Conservation (phyloP, 2,113 vertebrate genomes). For the Jacana jacana region DNA sequence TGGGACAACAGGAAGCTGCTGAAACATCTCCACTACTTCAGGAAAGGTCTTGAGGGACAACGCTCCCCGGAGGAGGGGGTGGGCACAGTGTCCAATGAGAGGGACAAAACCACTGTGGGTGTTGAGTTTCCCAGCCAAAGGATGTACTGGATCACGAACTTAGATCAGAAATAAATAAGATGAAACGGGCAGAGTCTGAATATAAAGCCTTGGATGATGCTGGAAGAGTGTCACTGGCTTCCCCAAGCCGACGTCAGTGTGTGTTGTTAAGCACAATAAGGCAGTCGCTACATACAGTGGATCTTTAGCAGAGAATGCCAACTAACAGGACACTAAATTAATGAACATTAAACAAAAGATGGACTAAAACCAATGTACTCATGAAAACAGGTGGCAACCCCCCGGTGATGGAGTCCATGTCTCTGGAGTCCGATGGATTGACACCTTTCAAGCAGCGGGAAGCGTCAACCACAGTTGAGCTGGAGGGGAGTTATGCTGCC, state of each 20-base stretch:
- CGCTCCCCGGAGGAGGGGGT: not conserved
- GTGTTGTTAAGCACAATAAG: constrained; percentile 2
- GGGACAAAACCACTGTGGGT: not conserved
- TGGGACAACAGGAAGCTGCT: not conserved
- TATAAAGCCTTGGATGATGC: constrained; percentile 4
- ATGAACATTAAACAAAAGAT: constrained; percentile 10
- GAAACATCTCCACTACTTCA: not conserved
- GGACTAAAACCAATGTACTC: not conserved
- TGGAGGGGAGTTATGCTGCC: not conserved
- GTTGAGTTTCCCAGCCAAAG: not conserved
- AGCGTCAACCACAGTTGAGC: not conserved
- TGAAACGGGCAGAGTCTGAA: not conserved
- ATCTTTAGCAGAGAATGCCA: not conserved
- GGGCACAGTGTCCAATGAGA: not conserved
- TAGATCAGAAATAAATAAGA: constrained; percentile 65
- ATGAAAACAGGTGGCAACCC: not conserved
- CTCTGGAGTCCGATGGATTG: not conserved
- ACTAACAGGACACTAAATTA: not conserved
- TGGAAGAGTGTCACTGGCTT: not conserved
- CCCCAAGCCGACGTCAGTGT: not conserved
- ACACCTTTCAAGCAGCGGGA: constrained; percentile 4
- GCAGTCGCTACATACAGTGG: constrained; percentile 2
- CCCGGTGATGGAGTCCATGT: not conserved
- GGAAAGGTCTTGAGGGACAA: not conserved
- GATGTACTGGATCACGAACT: too few species aligned